phyloP scores from a whole-genome alignment of 2,113 vertebrate genomes.

The Zosterops pallidus region DNA sequence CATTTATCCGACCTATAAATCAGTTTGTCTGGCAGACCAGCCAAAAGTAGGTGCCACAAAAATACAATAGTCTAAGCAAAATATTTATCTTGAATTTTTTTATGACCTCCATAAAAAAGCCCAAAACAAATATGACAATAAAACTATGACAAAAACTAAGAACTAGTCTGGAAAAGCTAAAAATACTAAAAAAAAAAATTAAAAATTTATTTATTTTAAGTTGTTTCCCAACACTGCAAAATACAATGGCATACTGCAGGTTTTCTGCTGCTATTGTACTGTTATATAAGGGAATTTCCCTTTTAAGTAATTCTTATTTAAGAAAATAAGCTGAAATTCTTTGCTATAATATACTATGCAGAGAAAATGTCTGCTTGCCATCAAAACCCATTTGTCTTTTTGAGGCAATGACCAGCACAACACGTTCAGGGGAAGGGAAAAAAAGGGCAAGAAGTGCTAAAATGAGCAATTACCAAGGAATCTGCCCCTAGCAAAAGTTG shows the following conservation, averaged over 20 bases:
- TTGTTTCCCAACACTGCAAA: neutral
- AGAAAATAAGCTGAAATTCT: neutral
- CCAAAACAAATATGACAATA: neutral
- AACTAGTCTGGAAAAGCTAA: neutral
- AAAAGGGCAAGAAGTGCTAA: slow-evolving; percentile 12
- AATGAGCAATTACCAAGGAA: slow-evolving; percentile 35
- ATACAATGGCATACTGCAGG: neutral
- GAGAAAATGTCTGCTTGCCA: neutral
- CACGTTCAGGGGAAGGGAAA: fast-evolving
- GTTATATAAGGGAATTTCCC: neutral
- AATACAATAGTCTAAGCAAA: neutral
- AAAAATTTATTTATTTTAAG: neutral
- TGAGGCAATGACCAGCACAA: neutral
- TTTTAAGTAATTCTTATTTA: neutral
- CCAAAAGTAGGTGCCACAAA: neutral
- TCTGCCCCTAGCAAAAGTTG: slow-evolving; percentile 30
- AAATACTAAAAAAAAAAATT: neutral
- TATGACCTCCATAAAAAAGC: neutral
- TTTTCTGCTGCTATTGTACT: neutral
- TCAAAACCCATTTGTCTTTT: neutral
- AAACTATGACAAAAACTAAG: neutral
- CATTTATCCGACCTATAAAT: slow-evolving; percentile 27
- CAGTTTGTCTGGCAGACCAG: neutral
- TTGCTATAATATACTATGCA: neutral
- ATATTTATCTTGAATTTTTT: neutral